These are phyloP conservation scores for Lycocerus yunnanus DNA, from an alignment of 2,888 invertebrate genomes.

Conservation along the genomic window DNA sequence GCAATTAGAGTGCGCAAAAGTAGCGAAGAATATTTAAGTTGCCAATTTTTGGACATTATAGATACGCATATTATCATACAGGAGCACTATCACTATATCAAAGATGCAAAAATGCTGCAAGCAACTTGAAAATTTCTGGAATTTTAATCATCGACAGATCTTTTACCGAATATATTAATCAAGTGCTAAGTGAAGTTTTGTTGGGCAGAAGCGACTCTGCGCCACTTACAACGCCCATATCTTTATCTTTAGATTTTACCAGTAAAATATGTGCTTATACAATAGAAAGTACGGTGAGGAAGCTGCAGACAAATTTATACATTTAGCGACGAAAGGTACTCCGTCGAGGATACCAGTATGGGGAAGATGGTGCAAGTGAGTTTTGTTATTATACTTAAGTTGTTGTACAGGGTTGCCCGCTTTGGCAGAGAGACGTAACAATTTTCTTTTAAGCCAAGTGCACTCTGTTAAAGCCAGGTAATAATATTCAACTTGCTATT, in stretches of 20 bases:
- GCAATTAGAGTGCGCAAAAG: conserved; percentile 5
- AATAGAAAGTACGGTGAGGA: conserved; percentile 23
- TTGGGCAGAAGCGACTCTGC: neutral
- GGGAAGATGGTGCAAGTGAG: conserved; percentile 26
- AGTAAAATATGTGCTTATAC: conserved; percentile 29
- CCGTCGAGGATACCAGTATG: neutral
- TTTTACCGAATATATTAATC: conserved; percentile 24
- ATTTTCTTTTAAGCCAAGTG: no score
- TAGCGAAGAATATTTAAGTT: conserved; percentile 22
- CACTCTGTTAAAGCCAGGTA: no score
- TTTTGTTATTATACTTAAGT: neutral
- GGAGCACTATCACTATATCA: conserved; percentile 3
- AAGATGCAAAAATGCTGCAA: conserved; percentile 19
- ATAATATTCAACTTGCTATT: no score
- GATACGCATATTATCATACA: conserved; percentile 18
- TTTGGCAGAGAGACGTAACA: no score
- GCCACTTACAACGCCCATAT: conserved; percentile 9
- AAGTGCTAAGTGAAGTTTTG: conserved; percentile 19
- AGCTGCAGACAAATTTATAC: conserved; percentile 20
- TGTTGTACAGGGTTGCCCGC: no score
- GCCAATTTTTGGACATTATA: conserved; percentile 25
- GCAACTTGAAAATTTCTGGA: conserved; percentile 25
- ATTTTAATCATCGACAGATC: conserved; percentile 24
- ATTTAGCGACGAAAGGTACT: conserved; percentile 15
- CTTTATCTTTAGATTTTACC: conserved; percentile 25